phyloP scores from a whole-genome alignment of 2,888 invertebrate species.

The Camponotus fellah region DNA sequence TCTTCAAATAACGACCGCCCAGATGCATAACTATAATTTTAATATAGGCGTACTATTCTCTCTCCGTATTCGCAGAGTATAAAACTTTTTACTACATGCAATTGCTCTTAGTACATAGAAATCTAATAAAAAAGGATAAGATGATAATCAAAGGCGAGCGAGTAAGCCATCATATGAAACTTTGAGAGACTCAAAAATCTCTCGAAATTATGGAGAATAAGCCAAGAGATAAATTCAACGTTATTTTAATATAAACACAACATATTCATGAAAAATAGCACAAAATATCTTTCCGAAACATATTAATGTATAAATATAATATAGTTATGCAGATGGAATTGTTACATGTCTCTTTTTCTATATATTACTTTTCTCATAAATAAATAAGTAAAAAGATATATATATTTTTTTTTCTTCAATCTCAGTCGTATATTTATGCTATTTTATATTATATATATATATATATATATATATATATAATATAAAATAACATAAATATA shows the following conservation, averaged over 20 bases:
- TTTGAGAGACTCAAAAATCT: constrained; percentile 14
- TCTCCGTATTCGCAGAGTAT: background rate
- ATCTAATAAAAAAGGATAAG: constrained; percentile 39
- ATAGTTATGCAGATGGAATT: background rate
- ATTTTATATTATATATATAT: no score
- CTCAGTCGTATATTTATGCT: background rate
- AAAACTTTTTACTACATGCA: constrained; percentile 29
- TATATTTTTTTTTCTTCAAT: background rate
- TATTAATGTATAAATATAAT: background rate
- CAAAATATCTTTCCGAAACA: background rate
- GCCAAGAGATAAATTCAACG: background rate
- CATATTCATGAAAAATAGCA: background rate
- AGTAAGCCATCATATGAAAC: background rate
- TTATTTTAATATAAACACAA: background rate
- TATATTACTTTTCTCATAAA: background rate
- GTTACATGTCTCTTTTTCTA: background rate
- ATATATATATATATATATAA: no score
- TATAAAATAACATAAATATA: background rate
- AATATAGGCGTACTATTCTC: constrained; percentile 13
- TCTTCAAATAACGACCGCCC: constrained; percentile 3
- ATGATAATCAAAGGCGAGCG: constrained; percentile 25
- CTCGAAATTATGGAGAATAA: constrained; percentile 18
- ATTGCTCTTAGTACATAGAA: constrained; percentile 12
- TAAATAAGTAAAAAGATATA: background rate
- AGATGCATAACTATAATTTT: constrained; percentile 30